A percentile compares a stretch with the other conserved stretches of the same genome.
phyloP scores from a whole-genome alignment of 1,140 invertebrate species.

The Lucilia sericata region DNA sequence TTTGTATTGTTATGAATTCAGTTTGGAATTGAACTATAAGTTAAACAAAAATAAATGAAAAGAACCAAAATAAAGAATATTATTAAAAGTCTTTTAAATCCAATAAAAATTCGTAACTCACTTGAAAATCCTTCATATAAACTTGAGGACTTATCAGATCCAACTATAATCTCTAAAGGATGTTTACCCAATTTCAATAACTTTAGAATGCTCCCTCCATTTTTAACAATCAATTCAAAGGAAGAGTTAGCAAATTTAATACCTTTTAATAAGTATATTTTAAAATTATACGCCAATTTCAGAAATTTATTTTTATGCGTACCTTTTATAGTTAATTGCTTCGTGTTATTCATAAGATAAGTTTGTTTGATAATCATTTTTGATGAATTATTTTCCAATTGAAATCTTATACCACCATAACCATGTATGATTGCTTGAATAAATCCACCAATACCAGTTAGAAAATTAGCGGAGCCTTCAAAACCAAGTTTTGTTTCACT shows the following conservation, averaged over 20 bases:
- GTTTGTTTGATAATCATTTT: conserved; percentile 24
- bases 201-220: neutral
- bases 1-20: conserved; percentile 1
- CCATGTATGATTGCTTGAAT: conserved; percentile 71
- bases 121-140: conserved; percentile 19
- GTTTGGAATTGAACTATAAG: conserved; percentile 23
- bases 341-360: neutral
- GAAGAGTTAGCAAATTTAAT: conserved; percentile 40
- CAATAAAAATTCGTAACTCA: conserved; percentile 25
- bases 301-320: neutral
- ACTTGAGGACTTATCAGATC: neutral
- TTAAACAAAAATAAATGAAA: neutral
- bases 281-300: neutral
- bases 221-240: conserved; percentile 33
- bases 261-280: neutral
- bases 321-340: conserved; percentile 43
- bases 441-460: conserved; percentile 73
- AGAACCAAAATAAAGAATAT: neutral
- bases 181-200: conserved; percentile 33
- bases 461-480: conserved; percentile 71
- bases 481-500: conserved; percentile 69
- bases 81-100: neutral
- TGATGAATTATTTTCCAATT: conserved; percentile 56
- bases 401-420: conserved; percentile 70
- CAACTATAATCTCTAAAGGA: conserved; percentile 4